phyloP scores from a whole-genome alignment of 1,140 invertebrate species.

The Bombus terrestris region DNA sequence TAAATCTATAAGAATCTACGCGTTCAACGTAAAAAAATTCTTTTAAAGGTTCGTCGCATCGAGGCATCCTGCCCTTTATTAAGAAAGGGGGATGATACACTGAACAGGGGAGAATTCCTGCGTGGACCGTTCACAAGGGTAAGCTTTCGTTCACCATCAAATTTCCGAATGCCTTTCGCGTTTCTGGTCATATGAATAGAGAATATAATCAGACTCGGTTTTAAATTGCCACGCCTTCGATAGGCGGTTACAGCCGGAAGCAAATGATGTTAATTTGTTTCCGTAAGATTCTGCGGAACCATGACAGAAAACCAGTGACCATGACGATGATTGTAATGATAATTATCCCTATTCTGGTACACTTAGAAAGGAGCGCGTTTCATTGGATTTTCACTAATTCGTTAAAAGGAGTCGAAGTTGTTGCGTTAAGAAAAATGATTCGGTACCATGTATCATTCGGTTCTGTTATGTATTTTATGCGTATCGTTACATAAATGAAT shows the following conservation, averaged over 20 bases:
- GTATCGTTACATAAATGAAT: conserved; percentile 16
- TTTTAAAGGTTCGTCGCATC: background rate
- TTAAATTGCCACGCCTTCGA: conserved; percentile 36
- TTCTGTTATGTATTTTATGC: background rate
- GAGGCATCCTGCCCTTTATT: conserved; percentile 2
- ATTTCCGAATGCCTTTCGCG: background rate
- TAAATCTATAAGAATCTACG: background rate
- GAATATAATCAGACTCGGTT: background rate
- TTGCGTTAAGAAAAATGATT: background rate
- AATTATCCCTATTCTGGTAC: conserved; percentile 29
- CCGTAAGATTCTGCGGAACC: conserved; percentile 61
- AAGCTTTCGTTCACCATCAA: conserved; percentile 54
- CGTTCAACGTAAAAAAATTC: background rate
- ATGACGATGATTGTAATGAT: conserved; percentile 61
- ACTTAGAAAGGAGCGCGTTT: conserved; percentile 37
- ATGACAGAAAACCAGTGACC: conserved; percentile 72
- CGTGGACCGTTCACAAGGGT: conserved; percentile 74
- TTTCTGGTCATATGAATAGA: background rate
- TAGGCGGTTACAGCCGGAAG: conserved; percentile 62
- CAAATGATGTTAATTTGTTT: conserved; percentile 67
- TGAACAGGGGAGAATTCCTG: conserved; percentile 67
- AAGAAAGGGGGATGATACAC: conserved; percentile 68
- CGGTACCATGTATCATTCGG: background rate
- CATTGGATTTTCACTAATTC: conserved; percentile 26
- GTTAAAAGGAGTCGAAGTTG: too few relatives aligned